These are phyloP conservation scores for Jacana jacana DNA, from an alignment of 2,113 vertebrate species.

Conservation along the genomic window DNA sequence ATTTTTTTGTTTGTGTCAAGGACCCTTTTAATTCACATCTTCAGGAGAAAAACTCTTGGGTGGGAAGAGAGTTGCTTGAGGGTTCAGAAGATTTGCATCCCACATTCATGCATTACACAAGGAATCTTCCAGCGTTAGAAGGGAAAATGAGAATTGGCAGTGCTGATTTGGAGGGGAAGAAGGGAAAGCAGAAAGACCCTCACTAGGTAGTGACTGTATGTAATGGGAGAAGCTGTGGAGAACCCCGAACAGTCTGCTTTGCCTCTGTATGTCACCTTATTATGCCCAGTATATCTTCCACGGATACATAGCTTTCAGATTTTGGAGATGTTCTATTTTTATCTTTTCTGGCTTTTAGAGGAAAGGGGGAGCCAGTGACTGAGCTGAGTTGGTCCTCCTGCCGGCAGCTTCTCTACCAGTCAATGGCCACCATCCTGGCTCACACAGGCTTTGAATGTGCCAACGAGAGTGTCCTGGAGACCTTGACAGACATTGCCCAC, in stretches of 20 bases:
- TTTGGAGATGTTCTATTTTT: neutral
- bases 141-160: neutral
- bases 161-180: neutral
- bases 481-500: conserved; percentile 89
- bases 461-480: conserved; percentile 94
- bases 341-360: conserved; percentile 72
- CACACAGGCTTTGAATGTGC: conserved; percentile 93
- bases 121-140: neutral
- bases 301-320: neutral
- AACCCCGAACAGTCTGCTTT: neutral
- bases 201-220: neutral
- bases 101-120: neutral
- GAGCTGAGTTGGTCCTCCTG: conserved; percentile 94
- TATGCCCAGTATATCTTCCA: neutral
- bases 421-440: conserved; percentile 92
- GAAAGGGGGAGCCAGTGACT: conserved; percentile 94
- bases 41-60: conserved; percentile 8
- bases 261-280: neutral
- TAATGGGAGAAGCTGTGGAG: neutral
- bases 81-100: neutral
- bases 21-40: conserved; percentile 13
- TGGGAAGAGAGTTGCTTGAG: neutral
- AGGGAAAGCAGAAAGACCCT: neutral
- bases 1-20: conserved; percentile 11
- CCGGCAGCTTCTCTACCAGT: conserved; percentile 95